Base-by-base conservation (phyloP, 2,797 vertebrate genomes). In the Balearica regulorum region DNA sequence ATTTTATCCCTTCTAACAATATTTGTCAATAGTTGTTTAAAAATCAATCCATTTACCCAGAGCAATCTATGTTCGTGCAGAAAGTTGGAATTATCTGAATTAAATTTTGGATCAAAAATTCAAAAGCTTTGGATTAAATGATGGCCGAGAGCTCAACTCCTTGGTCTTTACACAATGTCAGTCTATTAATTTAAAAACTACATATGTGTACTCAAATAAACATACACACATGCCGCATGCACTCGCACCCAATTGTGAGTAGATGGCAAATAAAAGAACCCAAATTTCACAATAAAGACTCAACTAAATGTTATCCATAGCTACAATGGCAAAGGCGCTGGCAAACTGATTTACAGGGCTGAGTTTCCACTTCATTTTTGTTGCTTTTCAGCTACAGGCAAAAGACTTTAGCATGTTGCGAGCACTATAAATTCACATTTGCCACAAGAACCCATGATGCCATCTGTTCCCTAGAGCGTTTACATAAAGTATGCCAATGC, bases 381-480 rank as follows among this genome's bases (percentile, higher is more conserved):
- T 94, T 93, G 86, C 87, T 93, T 95, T 92, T 93, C 96, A 97
- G 97, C 96, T 97, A 97, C 90, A 95, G 94, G 93, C 91, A 97
- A 96, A 93, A 97, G 80, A 89, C 93, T 97, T 96, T 82, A 96
- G 88, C 89, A 89, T 86, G 72, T 95, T 90, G 95, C 64, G 86
- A 92, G 80, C 4, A 15, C 95, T 95, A 97, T 97, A 97, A 98
- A 98, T 97, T 97, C 94, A 94, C 96, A 96, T 97, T 97, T 97
- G 95, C 96, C 97, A 95, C 83, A 91, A 97, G 97, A 95, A 31
- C 71, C 94, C 92, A 94, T 51, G 92, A 97, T 96, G 95, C 97
- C 97, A 98, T 98, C 97, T 98, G 98, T 96, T 98, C 96, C 93
- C 96, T 87, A 71, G 97, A 98, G 98, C 95, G 92, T 97, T 96